phyloP scores from a whole-genome alignment of 2,888 invertebrate species.

The Bugulina stolonifera region DNA sequence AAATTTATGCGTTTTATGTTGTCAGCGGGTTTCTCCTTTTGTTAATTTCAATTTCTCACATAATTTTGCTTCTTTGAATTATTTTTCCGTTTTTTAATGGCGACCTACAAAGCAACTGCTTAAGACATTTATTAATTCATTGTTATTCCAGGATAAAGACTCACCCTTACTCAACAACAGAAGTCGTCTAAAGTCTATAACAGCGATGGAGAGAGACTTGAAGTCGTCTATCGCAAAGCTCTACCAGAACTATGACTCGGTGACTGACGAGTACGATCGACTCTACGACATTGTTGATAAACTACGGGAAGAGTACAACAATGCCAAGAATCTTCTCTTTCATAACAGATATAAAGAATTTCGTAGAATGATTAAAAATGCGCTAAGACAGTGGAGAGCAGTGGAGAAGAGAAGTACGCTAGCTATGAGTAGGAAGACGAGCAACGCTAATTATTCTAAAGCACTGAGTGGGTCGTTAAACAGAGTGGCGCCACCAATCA shows the following conservation, averaged over 20 bases:
- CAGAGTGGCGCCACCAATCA: neutral
- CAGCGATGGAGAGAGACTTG: constrained; percentile 14
- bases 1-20: too few species aligned
- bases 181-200: neutral
- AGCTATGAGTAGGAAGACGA: constrained; percentile 5
- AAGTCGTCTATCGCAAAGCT: constrained; percentile 23
- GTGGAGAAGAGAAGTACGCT: constrained; percentile 25
- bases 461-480: neutral
- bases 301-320: constrained; percentile 27
- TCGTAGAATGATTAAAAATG: constrained; percentile 24
- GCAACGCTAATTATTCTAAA: neutral
- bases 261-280: constrained; percentile 25
- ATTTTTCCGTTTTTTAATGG: too few species aligned
- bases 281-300: constrained; percentile 22
- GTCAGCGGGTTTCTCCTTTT: too few species aligned
- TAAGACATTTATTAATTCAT: neutral
- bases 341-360: constrained; percentile 25
- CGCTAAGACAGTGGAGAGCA: constrained; percentile 17
- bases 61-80: too few species aligned
- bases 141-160: neutral
- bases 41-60: too few species aligned
- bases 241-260: constrained; percentile 20
- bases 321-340: constrained; percentile 15
- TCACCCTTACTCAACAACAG: neutral
- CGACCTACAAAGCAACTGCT: too few species aligned